Percentiles rank a stretch among this genome's conserved stretches.
phyloP scores from a whole-genome alignment of 2,797 vertebrate species.

The Aplochiton taeniatus region DNA sequence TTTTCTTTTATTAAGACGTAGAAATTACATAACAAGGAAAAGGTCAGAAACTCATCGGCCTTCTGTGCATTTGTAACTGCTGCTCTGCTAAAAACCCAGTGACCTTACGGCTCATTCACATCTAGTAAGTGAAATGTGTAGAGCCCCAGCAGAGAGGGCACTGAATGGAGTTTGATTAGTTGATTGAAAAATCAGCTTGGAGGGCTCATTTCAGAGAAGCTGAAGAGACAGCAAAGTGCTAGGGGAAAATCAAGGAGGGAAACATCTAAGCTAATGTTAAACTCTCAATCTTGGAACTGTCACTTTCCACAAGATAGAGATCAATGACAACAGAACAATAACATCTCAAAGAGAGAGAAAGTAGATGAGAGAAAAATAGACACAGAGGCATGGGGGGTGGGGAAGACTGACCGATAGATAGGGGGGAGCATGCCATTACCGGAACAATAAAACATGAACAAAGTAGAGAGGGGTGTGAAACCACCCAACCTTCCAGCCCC shows the following conservation, averaged over 20 bases:
- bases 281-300: background rate
- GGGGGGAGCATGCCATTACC: background rate
- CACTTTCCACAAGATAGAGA: background rate
- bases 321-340: background rate
- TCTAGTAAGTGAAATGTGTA: constrained; percentile 19
- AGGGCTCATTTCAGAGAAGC: constrained; percentile 36
- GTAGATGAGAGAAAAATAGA: background rate
- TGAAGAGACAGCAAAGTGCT: constrained; percentile 30
- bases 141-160: constrained; percentile 19
- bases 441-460: constrained; percentile 16
- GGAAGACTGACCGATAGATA: background rate
- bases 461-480: background rate
- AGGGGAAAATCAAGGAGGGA: background rate
- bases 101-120: constrained; percentile 6
- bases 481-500: background rate
- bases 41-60: constrained; percentile 22
- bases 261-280: background rate
- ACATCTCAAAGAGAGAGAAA: background rate
- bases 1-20: background rate
- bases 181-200: constrained; percentile 45
- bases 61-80: background rate
- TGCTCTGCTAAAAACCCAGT: background rate
- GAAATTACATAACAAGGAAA: background rate
- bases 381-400: no score
- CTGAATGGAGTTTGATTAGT: constrained; percentile 45